Evolutionary conservation across 2,113 vertebrate genomes (phyloP).

Genomic region (Gallinago jamesoni): DNA sequence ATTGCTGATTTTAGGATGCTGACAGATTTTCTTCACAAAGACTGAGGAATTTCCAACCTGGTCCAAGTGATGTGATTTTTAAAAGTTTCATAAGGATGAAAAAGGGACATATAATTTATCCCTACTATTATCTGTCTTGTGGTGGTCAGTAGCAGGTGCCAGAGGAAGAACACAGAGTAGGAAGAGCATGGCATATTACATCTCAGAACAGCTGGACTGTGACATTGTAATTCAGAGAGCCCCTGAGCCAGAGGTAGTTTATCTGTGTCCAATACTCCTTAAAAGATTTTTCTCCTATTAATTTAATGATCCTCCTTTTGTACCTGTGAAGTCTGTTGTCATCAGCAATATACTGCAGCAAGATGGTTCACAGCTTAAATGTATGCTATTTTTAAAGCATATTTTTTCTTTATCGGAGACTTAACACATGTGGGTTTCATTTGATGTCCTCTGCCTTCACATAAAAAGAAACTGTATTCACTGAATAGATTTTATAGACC

Average conservation of each 20-base stretch:
- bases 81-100: neutral
- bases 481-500: neutral
- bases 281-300: neutral
- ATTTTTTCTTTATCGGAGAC: neutral
- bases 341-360: neutral
- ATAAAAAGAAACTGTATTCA: neutral
- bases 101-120: neutral
- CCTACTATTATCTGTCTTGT: neutral
- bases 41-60: neutral
- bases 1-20: neutral
- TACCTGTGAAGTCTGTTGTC: neutral
- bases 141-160: neutral
- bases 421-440: neutral
- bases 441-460: neutral
- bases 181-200: accelerated
- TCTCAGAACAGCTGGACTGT: neutral
- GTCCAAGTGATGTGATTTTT: neutral
- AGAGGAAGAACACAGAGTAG: neutral
- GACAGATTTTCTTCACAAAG: neutral
- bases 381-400: neutral
- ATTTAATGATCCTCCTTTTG: neutral
- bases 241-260: neutral
- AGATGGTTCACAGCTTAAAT: accelerated
- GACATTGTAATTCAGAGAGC: neutral
- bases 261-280: neutral